phyloP scores from a whole-genome alignment of 2,113 vertebrate species.

The Laterallus jamaicensis region DNA sequence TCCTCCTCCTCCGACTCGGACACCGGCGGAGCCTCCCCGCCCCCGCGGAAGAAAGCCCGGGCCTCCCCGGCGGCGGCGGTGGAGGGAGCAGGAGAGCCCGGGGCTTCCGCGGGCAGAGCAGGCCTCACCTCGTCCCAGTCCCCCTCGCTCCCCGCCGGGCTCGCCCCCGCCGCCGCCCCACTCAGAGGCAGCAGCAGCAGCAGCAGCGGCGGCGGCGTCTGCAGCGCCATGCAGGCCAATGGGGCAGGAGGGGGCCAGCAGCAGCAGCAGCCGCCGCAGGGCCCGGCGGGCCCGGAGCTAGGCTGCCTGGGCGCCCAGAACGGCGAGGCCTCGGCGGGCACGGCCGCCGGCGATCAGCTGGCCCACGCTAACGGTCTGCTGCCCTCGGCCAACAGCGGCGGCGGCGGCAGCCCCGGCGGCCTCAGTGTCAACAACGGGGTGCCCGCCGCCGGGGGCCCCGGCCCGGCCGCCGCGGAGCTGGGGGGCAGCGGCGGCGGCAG shows the following conservation, averaged over 20 bases:
- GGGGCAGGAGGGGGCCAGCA: conserved; percentile 83
- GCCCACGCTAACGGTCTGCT: conserved; percentile 88
- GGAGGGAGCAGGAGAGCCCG: conserved; percentile 84
- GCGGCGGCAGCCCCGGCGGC: conserved; percentile 70
- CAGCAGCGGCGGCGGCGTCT: conserved; percentile 65
- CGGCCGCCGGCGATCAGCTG: conserved; percentile 67
- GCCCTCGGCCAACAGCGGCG: conserved; percentile 73
- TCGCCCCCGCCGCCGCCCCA: conserved; percentile 59
- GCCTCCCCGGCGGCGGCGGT: conserved; percentile 82
- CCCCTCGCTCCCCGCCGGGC: conserved; percentile 64
- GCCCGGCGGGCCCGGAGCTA: conserved; percentile 73
- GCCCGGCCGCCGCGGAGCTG: conserved; percentile 74
- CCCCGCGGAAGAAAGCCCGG: conserved; percentile 98
- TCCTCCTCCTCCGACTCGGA: conserved; percentile 94
- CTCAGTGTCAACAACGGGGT: conserved; percentile 83
- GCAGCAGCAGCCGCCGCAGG: conserved; percentile 35
- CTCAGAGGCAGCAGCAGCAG: conserved; percentile 73
- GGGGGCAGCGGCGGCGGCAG: conserved; percentile 77
- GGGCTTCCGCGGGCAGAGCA: conserved; percentile 86
- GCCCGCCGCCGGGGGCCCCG: conserved; percentile 58
- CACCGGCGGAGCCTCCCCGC: conserved; percentile 90
- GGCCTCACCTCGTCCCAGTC: conserved; percentile 80
- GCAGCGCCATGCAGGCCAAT: conserved; percentile 89
- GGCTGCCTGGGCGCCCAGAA: conserved; percentile 84
- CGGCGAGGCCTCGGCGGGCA: conserved; percentile 81